Conservation (phyloP, 2,888 invertebrate species). For the Drosophila austrosaltans region DNA sequence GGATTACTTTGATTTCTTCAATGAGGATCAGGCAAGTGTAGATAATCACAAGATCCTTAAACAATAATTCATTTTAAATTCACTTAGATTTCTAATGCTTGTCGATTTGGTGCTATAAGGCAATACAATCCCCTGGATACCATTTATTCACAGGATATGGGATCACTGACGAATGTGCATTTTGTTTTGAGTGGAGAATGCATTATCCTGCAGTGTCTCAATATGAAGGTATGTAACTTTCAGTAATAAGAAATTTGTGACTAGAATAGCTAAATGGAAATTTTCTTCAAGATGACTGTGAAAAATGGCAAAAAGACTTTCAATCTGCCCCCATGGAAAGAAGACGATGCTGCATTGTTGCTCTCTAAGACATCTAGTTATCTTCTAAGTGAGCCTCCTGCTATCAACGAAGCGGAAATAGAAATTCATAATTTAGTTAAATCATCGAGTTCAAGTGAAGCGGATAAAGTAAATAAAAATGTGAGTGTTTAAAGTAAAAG, state of each 20-base stretch:
- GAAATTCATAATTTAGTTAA: not conserved
- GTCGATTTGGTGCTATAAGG: conserved; percentile 70
- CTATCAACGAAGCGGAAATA: not conserved
- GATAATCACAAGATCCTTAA: not conserved
- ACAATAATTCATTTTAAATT: not conserved
- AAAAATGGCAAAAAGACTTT: conserved; percentile 40
- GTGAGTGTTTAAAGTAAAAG: conserved; percentile 29
- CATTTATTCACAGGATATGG: conserved; percentile 78
- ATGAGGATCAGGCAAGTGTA: conserved; percentile 69
- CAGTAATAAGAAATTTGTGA: not conserved
- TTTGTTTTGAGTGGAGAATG: conserved; percentile 83
- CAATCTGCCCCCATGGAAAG: conserved; percentile 14
- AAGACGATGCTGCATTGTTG: not conserved
- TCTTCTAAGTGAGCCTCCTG: no score
- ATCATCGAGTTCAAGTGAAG: not conserved
- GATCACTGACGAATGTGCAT: conserved; percentile 76
- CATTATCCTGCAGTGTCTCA: conserved; percentile 81
- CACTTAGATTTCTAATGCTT: conserved; percentile 65
- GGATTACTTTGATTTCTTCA: conserved; percentile 80
- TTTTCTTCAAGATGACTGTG: conserved; percentile 29
- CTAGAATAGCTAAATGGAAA: not conserved
- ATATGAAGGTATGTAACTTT: conserved; percentile 64
- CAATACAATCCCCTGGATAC: conserved; percentile 80
- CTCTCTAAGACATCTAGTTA: not conserved
- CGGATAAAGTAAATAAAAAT: not conserved